Percentiles rank a stretch among this genome's conserved stretches.
Conservation (phyloP, 1,140 invertebrate genomes). For the Orius laevigatus region DNA sequence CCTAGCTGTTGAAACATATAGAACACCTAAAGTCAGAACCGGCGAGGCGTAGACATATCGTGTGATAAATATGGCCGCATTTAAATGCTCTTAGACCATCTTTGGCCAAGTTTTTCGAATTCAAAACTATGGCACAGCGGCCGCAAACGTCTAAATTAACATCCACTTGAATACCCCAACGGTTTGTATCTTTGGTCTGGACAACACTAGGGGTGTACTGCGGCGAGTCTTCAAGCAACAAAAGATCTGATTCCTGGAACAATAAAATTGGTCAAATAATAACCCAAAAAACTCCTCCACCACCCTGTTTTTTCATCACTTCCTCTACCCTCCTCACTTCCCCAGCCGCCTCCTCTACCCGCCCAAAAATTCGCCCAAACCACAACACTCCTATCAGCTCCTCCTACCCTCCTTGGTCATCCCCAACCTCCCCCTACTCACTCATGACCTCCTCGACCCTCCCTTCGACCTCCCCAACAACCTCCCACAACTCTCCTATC, state of each 20-base stretch:
- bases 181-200: conserved; percentile 12
- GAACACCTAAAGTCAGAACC: conserved; percentile 14
- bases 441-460: too few relatives aligned
- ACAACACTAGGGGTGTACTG: not conserved
- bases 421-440: too few relatives aligned
- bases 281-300: too few relatives aligned
- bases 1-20: conserved; percentile 3
- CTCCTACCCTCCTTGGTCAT: too few relatives aligned
- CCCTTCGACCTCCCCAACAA: too few relatives aligned
- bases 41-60: conserved; percentile 18
- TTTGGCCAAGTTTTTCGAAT: conserved; percentile 15
- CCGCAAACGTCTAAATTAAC: conserved; percentile 16
- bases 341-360: not conserved
- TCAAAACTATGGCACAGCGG: conserved; percentile 20
- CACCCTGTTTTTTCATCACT: too few relatives aligned
- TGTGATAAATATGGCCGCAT: conserved; percentile 21
- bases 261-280: too few relatives aligned
- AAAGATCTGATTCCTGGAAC: not conserved
- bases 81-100: conserved; percentile 19
- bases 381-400: too few relatives aligned
- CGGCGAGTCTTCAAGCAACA: not conserved
- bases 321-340: too few relatives aligned
- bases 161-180: conserved; percentile 21
- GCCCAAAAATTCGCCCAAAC: not conserved
- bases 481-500: too few relatives aligned